phyloP scores from a whole-genome alignment of 2,113 vertebrate species.

The Erpornis zantholeuca region DNA sequence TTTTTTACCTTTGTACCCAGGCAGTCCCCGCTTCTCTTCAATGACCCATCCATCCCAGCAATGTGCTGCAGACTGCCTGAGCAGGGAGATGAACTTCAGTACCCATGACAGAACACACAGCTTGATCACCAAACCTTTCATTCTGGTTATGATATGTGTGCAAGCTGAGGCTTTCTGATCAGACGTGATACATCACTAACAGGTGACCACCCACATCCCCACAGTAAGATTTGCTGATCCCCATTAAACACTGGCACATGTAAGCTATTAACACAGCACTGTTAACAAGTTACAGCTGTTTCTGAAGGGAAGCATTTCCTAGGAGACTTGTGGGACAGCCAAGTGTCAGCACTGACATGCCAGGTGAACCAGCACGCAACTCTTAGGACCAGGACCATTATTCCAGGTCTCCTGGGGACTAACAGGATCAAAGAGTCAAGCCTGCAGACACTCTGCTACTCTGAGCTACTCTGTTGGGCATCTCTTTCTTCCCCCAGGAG shows the following conservation, averaged over 20 bases:
- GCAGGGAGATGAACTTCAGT: background rate
- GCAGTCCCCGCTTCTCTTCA: background rate
- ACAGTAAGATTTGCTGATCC: background rate
- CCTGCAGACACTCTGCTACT: background rate
- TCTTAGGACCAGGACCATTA: background rate
- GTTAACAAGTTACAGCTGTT: background rate
- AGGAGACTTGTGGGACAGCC: background rate
- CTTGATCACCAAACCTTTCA: background rate
- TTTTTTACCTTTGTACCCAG: background rate
- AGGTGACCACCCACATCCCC: background rate
- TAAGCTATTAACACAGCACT: too few relatives aligned
- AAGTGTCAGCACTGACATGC: background rate
- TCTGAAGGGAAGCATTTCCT: background rate
- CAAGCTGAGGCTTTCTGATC: background rate
- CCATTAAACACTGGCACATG: background rate
- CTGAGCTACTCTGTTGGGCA: background rate
- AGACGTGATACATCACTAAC: accelerated
- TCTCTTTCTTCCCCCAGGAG: background rate
- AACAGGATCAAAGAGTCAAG: background rate
- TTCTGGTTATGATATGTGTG: background rate
- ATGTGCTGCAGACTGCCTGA: background rate
- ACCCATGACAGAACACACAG: accelerated
- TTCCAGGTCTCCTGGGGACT: background rate
- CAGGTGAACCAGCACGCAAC: background rate
- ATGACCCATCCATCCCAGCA: background rate